Conservation (phyloP, 2,888 invertebrate species). For the Polydrusus tereticollis region DNA sequence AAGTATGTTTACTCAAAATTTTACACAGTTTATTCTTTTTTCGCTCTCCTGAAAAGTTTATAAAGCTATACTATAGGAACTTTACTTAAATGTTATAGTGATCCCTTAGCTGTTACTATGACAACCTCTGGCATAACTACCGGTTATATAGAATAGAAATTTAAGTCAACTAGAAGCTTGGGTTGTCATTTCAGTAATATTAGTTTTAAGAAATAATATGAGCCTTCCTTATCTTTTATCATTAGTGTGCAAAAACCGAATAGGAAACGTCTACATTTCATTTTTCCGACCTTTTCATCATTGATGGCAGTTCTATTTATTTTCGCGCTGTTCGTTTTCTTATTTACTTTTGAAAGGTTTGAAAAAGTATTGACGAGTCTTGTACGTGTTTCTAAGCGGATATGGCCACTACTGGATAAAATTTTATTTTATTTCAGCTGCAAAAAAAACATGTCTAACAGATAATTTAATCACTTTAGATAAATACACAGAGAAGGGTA, state of each 20-base stretch:
- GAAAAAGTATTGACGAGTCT: constrained; percentile 39
- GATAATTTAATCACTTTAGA: constrained; percentile 36
- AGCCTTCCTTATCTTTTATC: neutral
- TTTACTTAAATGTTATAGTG: too few relatives aligned
- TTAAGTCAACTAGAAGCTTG: too few relatives aligned
- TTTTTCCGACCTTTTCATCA: neutral
- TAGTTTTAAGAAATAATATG: neutral
- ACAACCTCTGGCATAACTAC: too few relatives aligned
- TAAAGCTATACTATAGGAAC: too few relatives aligned
- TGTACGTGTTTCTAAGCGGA: constrained; percentile 36
- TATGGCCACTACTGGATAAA: constrained; percentile 34
- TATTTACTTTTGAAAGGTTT: constrained; percentile 18
- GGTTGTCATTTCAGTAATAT: too few relatives aligned
- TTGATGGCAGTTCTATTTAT: constrained; percentile 21
- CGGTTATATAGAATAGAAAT: too few relatives aligned
- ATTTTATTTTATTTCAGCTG: constrained; percentile 32
- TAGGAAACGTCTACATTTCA: neutral
- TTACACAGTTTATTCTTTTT: too few relatives aligned
- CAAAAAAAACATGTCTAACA: constrained; percentile 29
- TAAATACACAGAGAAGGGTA: neutral
- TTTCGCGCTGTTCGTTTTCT: constrained; percentile 31
- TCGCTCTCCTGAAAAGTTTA: too few relatives aligned
- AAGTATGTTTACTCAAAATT: too few relatives aligned
- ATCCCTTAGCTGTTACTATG: too few relatives aligned
- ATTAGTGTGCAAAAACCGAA: neutral